These are phyloP conservation scores for Sacculina carcini DNA, from an alignment of 2,888 invertebrate genomes.

Conservation along the genomic window DNA sequence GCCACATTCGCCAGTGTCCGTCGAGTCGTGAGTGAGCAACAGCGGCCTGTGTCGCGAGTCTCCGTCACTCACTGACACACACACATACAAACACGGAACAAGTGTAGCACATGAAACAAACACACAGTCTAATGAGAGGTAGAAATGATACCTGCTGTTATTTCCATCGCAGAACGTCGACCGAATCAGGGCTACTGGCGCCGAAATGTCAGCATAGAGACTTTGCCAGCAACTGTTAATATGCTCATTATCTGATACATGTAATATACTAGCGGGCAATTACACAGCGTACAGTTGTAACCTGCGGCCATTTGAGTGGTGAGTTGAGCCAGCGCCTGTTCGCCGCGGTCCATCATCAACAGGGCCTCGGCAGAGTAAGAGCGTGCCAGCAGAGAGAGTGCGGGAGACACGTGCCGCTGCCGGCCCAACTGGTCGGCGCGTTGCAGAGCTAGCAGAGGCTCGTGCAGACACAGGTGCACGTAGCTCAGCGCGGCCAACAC, in stretches of 20 bases:
- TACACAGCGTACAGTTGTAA: neutral
- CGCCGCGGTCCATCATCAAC: constrained; percentile 48
- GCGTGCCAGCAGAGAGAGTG: constrained; percentile 37
- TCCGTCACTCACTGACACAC: no score
- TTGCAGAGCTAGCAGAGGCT: constrained; percentile 27
- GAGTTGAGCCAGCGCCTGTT: constrained; percentile 56
- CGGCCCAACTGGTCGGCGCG: constrained; percentile 42
- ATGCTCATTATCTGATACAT: no score
- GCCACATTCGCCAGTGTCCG: no score
- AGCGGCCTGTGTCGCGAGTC: no score
- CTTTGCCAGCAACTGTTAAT: no score
- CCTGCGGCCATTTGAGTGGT: neutral
- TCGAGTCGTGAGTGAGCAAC: no score
- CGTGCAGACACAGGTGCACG: constrained; percentile 44
- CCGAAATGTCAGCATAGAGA: neutral
- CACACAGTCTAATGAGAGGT: no score
- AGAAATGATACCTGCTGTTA: no score
- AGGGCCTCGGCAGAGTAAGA: constrained; percentile 71
- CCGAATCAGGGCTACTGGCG: neutral
- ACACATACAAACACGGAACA: no score
- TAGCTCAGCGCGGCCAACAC: constrained; percentile 35
- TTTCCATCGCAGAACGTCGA: no score
- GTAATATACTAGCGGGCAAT: no score
- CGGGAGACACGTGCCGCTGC: neutral
- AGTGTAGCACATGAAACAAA: no score